Evolutionary conservation across 2,888 invertebrate genomes (phyloP).

Genomic region (Masnerella sp.): DNA sequence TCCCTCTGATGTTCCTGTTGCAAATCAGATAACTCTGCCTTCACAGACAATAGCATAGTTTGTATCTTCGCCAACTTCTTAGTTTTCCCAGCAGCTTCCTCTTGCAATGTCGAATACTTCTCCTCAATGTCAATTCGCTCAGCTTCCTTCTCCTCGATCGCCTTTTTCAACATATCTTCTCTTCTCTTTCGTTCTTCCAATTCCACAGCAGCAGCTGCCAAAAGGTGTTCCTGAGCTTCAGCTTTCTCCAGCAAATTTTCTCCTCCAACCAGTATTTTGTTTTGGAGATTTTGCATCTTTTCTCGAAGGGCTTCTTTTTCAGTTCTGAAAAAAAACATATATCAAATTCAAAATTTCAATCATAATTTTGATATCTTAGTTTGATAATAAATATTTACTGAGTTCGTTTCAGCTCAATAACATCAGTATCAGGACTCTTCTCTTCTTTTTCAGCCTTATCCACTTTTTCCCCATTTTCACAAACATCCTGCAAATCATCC

Average conservation of each 20-base stretch:
- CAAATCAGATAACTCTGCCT: slow-evolving; percentile 90
- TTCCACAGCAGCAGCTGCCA: slow-evolving; percentile 92
- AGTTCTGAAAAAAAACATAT: slow-evolving; percentile 72
- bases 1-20: slow-evolving; percentile 97
- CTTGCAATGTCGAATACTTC: slow-evolving; percentile 95
- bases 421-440: slow-evolving; percentile 78
- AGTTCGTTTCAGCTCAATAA: slow-evolving; percentile 85
- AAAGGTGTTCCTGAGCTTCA: slow-evolving; percentile 92
- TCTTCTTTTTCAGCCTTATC: slow-evolving; percentile 80
- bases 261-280: slow-evolving; percentile 97
- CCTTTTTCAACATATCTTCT: slow-evolving; percentile 89
- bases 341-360: neutral
- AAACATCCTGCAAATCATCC: slow-evolving; percentile 81
- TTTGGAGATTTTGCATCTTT: slow-evolving; percentile 93
- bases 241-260: slow-evolving; percentile 98
- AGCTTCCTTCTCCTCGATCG: slow-evolving; percentile 93
- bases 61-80: slow-evolving; percentile 95
- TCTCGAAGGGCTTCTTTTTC: slow-evolving; percentile 91
- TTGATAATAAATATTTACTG: slow-evolving; percentile 78
- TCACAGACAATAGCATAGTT: slow-evolving; percentile 90
- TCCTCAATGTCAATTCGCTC: slow-evolving; percentile 96
- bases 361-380: neutral
- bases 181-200: slow-evolving; percentile 87
- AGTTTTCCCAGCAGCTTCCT: slow-evolving; percentile 94
- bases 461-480: slow-evolving; percentile 77